Conservation (phyloP, 2,888 invertebrate species). For the Chrysolina oricalcia region DNA sequence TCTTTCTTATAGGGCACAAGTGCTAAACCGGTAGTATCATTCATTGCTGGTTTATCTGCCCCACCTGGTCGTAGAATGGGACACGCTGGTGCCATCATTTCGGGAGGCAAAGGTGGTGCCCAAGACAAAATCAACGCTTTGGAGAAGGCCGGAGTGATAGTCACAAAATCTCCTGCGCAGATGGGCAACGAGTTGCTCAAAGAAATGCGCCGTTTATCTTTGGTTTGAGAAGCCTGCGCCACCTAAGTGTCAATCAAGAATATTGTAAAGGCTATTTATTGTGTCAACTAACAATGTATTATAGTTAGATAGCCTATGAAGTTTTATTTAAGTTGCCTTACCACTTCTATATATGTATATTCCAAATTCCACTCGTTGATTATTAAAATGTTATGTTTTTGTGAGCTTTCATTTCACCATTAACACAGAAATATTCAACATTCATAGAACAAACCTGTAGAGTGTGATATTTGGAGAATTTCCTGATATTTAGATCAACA, state of each 20-base stretch:
- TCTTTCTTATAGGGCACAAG: slow-evolving; percentile 79
- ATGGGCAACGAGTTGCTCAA: slow-evolving; percentile 93
- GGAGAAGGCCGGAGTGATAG: slow-evolving; percentile 93
- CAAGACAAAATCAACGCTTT: slow-evolving; percentile 98
- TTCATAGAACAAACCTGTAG: no score
- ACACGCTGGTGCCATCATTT: slow-evolving; percentile 99
- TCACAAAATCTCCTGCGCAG: slow-evolving; percentile 96
- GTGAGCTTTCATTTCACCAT: neutral
- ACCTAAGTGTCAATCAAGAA: neutral
- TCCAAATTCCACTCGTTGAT: slow-evolving; percentile 53
- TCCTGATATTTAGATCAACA: no score
- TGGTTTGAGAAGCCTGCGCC: slow-evolving; percentile 54
- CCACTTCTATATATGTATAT: slow-evolving; percentile 47
- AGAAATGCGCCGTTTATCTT: slow-evolving; percentile 88
- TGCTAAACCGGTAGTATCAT: slow-evolving; percentile 98
- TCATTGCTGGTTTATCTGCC: slow-evolving; percentile 98
- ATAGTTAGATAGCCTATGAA: slow-evolving; percentile 28
- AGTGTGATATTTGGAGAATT: no score
- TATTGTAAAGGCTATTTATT: slow-evolving; percentile 35
- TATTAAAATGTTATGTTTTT: slow-evolving; percentile 48
- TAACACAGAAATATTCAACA: neutral
- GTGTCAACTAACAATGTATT: slow-evolving; percentile 31
- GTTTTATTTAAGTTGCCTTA: slow-evolving; percentile 42
- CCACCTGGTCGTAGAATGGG: slow-evolving; percentile 99
- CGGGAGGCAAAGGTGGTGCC: slow-evolving; percentile 98